Percentiles rank a stretch among this genome's conserved stretches.
phyloP scores from a whole-genome alignment of 2,797 vertebrate genomes.

The Apodemus agrarius region DNA sequence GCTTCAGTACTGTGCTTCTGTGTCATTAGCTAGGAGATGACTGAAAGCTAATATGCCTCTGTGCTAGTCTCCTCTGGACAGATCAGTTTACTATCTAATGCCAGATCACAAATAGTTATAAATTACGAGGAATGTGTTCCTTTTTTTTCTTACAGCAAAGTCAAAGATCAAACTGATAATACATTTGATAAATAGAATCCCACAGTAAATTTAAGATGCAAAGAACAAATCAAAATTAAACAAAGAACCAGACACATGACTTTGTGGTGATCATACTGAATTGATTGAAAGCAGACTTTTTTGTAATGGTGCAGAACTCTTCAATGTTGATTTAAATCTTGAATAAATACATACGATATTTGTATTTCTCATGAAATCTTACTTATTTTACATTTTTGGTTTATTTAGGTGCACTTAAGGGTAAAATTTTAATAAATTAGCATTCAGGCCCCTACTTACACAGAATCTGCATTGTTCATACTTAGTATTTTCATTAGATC shows the following conservation, averaged over 20 bases:
- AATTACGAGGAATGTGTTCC: slow-evolving; percentile 72
- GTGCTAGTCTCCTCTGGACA: slow-evolving; percentile 75
- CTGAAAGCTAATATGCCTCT: slow-evolving; percentile 84
- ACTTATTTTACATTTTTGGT: neutral
- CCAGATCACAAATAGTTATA: slow-evolving; percentile 78
- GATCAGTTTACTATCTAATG: slow-evolving; percentile 72
- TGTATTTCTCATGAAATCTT: slow-evolving; percentile 11
- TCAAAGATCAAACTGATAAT: slow-evolving; percentile 68
- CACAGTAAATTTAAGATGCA: slow-evolving; percentile 61
- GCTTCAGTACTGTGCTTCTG: slow-evolving; percentile 74
- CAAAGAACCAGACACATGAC: neutral
- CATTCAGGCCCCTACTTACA: neutral
- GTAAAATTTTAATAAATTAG: slow-evolving; percentile 37
- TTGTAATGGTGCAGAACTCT: neutral
- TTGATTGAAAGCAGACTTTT: slow-evolving; percentile 18
- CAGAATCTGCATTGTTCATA: neutral
- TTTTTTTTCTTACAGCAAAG: slow-evolving; percentile 67
- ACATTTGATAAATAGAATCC: neutral
- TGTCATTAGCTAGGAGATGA: slow-evolving; percentile 85
- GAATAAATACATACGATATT: neutral
- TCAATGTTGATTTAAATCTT: slow-evolving; percentile 3
- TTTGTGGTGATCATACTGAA: neutral
- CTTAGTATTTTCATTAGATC: neutral
- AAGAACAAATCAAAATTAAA: neutral
- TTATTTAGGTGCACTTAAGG: neutral